These are phyloP conservation scores for Oligia latruncula DNA, from an alignment of 2,888 invertebrate genomes.

Conservation along the genomic window DNA sequence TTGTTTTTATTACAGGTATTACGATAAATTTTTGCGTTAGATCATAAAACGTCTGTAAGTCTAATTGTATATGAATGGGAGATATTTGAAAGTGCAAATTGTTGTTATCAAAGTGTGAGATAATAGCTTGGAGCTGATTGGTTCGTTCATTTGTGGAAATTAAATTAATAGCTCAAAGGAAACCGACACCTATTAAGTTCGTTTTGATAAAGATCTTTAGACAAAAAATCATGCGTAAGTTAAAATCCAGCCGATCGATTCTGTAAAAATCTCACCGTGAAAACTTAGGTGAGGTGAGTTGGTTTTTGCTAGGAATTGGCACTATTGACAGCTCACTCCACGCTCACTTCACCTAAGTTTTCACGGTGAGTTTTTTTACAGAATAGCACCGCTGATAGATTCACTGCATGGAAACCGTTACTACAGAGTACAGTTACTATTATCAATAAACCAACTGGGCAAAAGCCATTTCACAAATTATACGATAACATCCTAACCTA, in stretches of 20 bases:
- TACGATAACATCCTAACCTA: not conserved
- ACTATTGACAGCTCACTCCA: too few relatives aligned
- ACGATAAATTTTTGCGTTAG: constrained; percentile 38
- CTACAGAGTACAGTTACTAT: not conserved
- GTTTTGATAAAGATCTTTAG: not conserved
- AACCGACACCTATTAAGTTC: constrained; percentile 1
- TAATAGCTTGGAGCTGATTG: constrained; percentile 13
- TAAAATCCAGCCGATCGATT: not conserved
- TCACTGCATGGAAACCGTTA: not conserved
- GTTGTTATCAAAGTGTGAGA: constrained; percentile 46
- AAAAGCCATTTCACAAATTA: not conserved
- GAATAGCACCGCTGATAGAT: not conserved
- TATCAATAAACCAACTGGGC: too few relatives aligned
- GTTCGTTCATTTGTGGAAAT: constrained; percentile 35
- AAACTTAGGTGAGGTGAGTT: too few relatives aligned
- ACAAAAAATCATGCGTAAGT: too few relatives aligned
- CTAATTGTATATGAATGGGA: constrained; percentile 51
- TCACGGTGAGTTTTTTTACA: too few relatives aligned
- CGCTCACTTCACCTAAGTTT: too few relatives aligned
- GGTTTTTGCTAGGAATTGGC: too few relatives aligned
- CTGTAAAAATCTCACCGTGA: too few relatives aligned
- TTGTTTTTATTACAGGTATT: constrained; percentile 52
- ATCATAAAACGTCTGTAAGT: constrained; percentile 41
- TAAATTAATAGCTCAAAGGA: constrained; percentile 10
- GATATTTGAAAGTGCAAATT: constrained; percentile 55